Percentiles rank a stretch among this genome's conserved stretches.
phyloP scores from a whole-genome alignment of 2,113 vertebrate species.

The Poeciliopsis retropinna region DNA sequence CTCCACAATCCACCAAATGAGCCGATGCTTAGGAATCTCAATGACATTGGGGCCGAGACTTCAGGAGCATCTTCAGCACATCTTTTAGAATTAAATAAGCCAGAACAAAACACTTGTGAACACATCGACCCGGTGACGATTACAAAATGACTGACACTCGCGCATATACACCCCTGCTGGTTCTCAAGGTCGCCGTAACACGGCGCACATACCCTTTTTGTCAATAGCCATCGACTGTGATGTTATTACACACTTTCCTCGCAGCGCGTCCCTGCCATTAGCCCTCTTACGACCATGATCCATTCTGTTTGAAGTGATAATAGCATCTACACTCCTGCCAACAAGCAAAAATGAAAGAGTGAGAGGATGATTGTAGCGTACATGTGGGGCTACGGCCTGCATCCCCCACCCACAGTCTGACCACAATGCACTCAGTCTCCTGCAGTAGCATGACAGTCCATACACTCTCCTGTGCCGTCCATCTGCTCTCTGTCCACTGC shows the following conservation, averaged over 20 bases:
- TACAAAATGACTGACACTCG: constrained; percentile 39
- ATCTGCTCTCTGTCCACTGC: constrained; percentile 68
- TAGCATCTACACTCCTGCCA: constrained; percentile 63
- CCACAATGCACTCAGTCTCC: constrained; percentile 33
- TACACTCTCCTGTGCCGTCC: constrained; percentile 61
- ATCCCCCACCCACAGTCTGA: constrained; percentile 53
- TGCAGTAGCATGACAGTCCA: constrained; percentile 43
- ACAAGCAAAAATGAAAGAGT: constrained; percentile 52
- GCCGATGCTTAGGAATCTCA: neutral
- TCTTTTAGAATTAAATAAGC: constrained; percentile 18
- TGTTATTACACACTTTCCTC: constrained; percentile 72
- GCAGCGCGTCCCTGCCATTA: constrained; percentile 59
- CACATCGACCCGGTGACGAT: constrained; percentile 18
- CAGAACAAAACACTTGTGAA: constrained; percentile 16
- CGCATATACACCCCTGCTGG: constrained; percentile 41
- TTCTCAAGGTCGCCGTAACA: constrained; percentile 66
- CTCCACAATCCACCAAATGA: constrained; percentile 4
- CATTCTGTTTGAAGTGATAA: constrained; percentile 77
- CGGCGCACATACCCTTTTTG: constrained; percentile 57
- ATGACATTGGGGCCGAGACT: constrained; percentile 17
- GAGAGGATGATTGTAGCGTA: constrained; percentile 56
- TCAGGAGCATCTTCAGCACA: constrained; percentile 13
- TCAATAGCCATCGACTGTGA: constrained; percentile 72
- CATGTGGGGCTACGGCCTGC: constrained; percentile 40
- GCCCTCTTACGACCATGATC: constrained; percentile 71